phyloP scores from a whole-genome alignment of 2,797 vertebrate genomes.

The Periparus ater region DNA sequence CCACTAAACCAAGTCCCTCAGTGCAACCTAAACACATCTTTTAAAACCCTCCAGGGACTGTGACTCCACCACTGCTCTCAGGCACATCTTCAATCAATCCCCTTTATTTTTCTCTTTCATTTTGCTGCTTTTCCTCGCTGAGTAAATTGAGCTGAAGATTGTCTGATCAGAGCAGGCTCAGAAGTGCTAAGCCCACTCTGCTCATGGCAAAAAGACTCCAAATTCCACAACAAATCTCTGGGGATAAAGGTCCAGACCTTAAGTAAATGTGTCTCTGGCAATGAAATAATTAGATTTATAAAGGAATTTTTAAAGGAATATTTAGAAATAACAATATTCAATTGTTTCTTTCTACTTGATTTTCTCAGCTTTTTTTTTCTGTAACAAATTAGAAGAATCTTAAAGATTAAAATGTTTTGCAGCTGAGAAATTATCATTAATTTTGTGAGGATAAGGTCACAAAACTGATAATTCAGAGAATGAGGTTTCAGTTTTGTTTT shows the following conservation, averaged over 20 bases:
- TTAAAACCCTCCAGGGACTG: background rate
- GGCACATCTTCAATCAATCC: background rate
- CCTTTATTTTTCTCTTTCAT: background rate
- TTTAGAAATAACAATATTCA: background rate
- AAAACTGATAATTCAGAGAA: background rate
- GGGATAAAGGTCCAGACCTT: background rate
- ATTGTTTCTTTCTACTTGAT: background rate
- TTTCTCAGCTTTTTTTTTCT: background rate
- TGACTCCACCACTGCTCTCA: background rate
- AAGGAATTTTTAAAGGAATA: background rate
- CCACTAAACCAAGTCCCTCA: background rate
- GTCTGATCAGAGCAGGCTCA: background rate
- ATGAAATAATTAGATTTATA: accelerated
- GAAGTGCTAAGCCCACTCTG: background rate
- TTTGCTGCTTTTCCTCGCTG: background rate
- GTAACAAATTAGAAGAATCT: background rate
- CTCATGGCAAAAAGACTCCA: background rate
- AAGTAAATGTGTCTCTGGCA: background rate
- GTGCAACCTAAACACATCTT: background rate
- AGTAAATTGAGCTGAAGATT: background rate
- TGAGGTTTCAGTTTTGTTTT: background rate
- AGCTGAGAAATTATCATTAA: background rate
- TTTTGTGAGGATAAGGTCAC: background rate
- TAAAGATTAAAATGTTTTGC: background rate
- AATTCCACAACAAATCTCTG: background rate